phyloP scores from a whole-genome alignment of 2,113 vertebrate species.

The Labrus mixtus region DNA sequence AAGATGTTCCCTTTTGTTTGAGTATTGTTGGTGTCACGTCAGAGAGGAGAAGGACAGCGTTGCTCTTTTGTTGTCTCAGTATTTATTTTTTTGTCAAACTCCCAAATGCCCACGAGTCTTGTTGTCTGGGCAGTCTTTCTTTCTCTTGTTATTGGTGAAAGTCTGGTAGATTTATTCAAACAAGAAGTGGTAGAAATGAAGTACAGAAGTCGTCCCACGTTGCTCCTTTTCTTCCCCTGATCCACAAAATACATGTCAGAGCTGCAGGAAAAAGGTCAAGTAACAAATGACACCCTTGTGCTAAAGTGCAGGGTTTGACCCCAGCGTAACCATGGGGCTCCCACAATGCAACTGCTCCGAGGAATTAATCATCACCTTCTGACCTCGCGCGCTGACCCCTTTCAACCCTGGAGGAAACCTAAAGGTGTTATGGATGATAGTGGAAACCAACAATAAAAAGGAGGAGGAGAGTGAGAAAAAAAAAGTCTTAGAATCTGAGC shows the following conservation, averaged over 20 bases:
- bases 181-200: slow-evolving; percentile 54
- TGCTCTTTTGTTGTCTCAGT: slow-evolving; percentile 68
- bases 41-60: slow-evolving; percentile 22
- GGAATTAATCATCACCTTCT: slow-evolving; percentile 78
- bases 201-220: slow-evolving; percentile 43
- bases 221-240: neutral
- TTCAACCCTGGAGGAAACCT: slow-evolving; percentile 61
- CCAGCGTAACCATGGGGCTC: slow-evolving; percentile 59
- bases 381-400: slow-evolving; percentile 66
- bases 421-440: slow-evolving; percentile 70
- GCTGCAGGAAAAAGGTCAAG: slow-evolving; percentile 73
- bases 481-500: slow-evolving; percentile 49
- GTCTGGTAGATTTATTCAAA: slow-evolving; percentile 52
- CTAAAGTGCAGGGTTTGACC: slow-evolving; percentile 70
- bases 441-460: slow-evolving; percentile 22
- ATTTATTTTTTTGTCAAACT: slow-evolving; percentile 52
- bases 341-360: slow-evolving; percentile 71
- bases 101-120: slow-evolving; percentile 49
- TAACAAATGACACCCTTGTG: slow-evolving; percentile 78
- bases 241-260: slow-evolving; percentile 67
- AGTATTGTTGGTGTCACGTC: slow-evolving; percentile 51
- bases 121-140: slow-evolving; percentile 33
- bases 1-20: slow-evolving; percentile 51
- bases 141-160: slow-evolving; percentile 38
- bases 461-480: slow-evolving; percentile 41